These are phyloP conservation scores for Electrona antarctica DNA, from an alignment of 2,113 vertebrate genomes.

Conservation along the genomic window DNA sequence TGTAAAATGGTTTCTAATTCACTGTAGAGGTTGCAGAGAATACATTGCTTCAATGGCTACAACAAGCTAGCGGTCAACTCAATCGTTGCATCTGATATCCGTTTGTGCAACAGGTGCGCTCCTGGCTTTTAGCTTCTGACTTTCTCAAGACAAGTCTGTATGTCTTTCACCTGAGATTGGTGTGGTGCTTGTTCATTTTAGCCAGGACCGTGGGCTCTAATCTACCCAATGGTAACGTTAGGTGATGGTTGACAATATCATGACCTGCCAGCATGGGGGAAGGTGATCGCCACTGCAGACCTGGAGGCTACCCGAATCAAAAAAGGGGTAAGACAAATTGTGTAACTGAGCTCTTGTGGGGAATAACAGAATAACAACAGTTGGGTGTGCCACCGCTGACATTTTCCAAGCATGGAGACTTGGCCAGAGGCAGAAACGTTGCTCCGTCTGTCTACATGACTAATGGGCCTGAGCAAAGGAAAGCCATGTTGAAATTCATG, in stretches of 20 bases:
- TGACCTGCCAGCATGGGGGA: not conserved
- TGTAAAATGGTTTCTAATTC: not conserved
- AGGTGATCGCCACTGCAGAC: not conserved
- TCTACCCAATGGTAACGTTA: not conserved
- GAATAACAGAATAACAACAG: conserved; percentile 25
- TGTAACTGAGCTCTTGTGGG: conserved; percentile 25
- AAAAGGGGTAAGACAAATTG: conserved; percentile 6
- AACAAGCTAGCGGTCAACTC: conserved; percentile 5
- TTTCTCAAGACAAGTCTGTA: conserved; percentile 3
- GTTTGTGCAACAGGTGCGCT: conserved; percentile 47
- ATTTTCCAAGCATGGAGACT: conserved; percentile 35
- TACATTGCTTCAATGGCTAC: not conserved
- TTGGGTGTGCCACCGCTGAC: conserved; percentile 61
- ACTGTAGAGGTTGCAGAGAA: not conserved
- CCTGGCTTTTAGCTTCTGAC: not conserved
- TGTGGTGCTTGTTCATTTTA: not conserved
- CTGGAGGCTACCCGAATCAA: not conserved
- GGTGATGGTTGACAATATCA: not conserved
- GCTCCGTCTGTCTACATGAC: conserved; percentile 43
- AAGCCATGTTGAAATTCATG: conserved; percentile 51
- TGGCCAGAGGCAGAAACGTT: conserved; percentile 48
- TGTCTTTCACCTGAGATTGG: not conserved
- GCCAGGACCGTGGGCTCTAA: not conserved
- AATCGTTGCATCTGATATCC: not conserved
- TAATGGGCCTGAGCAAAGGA: conserved; percentile 41